Conservation (phyloP, 2,888 invertebrate genomes). For the Drosophila greeni region DNA sequence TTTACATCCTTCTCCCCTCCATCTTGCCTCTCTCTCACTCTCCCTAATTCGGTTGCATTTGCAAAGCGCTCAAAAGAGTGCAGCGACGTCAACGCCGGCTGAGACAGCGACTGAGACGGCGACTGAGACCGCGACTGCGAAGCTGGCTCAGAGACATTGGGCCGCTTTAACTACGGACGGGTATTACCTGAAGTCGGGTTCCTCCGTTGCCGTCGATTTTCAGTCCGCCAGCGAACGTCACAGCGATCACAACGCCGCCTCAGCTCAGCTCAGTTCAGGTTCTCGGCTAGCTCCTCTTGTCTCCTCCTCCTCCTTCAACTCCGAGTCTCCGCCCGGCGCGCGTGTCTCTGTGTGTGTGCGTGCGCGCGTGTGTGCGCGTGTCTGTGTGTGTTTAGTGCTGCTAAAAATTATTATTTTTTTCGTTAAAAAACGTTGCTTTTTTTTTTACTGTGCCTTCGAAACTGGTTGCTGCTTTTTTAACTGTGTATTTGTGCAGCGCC, state of each 20-base stretch:
- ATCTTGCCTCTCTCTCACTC: slow-evolving; percentile 7
- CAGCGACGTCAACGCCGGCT: background rate
- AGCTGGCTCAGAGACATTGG: slow-evolving; percentile 14
- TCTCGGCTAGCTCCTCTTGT: slow-evolving; percentile 16
- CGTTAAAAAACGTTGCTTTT: slow-evolving; percentile 47
- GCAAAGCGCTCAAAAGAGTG: slow-evolving; percentile 24
- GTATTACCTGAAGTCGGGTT: slow-evolving; percentile 50
- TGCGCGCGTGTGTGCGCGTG: slow-evolving; percentile 14
- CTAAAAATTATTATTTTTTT: slow-evolving; percentile 60
- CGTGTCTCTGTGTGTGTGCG: slow-evolving; percentile 18
- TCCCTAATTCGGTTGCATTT: slow-evolving; percentile 14
- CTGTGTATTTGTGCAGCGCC: slow-evolving; percentile 38
- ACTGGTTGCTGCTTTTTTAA: slow-evolving; percentile 59
- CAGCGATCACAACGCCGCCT: slow-evolving; percentile 57
- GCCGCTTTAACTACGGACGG: slow-evolving; percentile 1
- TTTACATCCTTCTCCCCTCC: no score
- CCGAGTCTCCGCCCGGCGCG: slow-evolving; percentile 21
- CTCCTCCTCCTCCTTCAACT: slow-evolving; percentile 5
- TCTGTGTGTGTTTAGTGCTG: slow-evolving; percentile 51
- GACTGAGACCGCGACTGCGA: slow-evolving; percentile 6
- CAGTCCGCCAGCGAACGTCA: slow-evolving; percentile 66
- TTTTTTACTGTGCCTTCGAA: slow-evolving; percentile 65
- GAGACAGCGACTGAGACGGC: slow-evolving; percentile 3
- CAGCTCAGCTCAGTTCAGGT: slow-evolving; percentile 10
- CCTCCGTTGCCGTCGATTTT: slow-evolving; percentile 29